Conservation (phyloP, 2,888 invertebrate species). For the Incurvaria masculella region DNA sequence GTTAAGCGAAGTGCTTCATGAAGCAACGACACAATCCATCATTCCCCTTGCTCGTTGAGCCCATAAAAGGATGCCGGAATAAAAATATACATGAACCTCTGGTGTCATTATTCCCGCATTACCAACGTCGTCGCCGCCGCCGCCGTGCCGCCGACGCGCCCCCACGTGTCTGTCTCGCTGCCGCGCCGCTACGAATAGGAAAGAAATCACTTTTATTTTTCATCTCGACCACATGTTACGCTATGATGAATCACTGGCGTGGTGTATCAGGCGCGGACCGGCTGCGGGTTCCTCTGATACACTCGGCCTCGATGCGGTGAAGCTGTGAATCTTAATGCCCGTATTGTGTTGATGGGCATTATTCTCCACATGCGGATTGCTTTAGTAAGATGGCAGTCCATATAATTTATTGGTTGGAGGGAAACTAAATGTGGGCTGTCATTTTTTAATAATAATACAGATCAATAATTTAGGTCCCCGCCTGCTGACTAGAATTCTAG, state of each 20-base stretch:
- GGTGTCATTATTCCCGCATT: neutral
- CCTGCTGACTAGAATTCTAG: too few relatives aligned
- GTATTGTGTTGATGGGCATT: too few relatives aligned
- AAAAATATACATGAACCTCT: neutral
- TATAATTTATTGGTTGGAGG: too few relatives aligned
- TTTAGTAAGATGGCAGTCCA: too few relatives aligned
- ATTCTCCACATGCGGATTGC: too few relatives aligned
- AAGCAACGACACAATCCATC: neutral
- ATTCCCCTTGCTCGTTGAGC: neutral
- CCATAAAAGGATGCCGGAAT: neutral
- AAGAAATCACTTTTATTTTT: conserved; percentile 50
- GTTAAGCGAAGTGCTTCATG: too few relatives aligned
- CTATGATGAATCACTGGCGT: conserved; percentile 51
- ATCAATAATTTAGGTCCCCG: too few relatives aligned
- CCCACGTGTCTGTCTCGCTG: conserved; percentile 9
- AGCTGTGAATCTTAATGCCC: too few relatives aligned
- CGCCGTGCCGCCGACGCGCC: conserved; percentile 22
- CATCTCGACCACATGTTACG: conserved; percentile 45
- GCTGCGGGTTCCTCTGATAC: too few relatives aligned
- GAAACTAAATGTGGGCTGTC: too few relatives aligned
- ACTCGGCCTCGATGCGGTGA: too few relatives aligned
- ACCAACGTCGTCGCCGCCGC: conserved; percentile 6
- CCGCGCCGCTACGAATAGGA: conserved; percentile 40
- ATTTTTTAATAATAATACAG: too few relatives aligned
- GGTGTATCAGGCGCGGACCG: conserved; percentile 14